Conservation (phyloP, 2,888 invertebrate species). For the Hipparchia semele region DNA sequence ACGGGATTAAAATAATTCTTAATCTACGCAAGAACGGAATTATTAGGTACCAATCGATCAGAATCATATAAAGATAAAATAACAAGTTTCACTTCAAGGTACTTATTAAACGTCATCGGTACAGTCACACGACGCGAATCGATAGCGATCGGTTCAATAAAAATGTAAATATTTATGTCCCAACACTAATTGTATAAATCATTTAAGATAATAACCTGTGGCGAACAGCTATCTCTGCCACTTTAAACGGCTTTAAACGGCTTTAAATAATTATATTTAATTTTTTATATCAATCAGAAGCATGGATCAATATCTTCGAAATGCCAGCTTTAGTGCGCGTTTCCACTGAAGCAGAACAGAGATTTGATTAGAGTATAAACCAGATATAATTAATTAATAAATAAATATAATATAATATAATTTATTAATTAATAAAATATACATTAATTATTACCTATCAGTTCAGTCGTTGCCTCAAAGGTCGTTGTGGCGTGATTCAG, state of each 20-base stretch:
- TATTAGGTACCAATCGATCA: neutral
- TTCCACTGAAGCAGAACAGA: too few relatives aligned
- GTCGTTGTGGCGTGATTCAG: too few relatives aligned
- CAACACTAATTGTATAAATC: slow-evolving; percentile 11
- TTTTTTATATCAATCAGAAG: neutral
- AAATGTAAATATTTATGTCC: slow-evolving; percentile 1
- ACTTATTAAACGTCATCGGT: neutral
- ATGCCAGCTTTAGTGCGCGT: too few relatives aligned
- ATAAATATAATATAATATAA: too few relatives aligned
- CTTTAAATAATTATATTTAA: slow-evolving; percentile 9
- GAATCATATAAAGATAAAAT: neutral
- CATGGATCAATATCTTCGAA: too few relatives aligned
- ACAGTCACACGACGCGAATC: neutral
- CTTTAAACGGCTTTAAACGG: neutral
- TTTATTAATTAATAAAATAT: too few relatives aligned
- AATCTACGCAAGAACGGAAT: too few relatives aligned
- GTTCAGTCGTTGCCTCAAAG: too few relatives aligned
- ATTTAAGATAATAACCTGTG: slow-evolving; percentile 10
- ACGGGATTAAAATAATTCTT: too few relatives aligned
- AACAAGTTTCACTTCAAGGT: slow-evolving; percentile 10
- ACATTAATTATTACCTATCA: too few relatives aligned
- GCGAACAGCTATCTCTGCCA: slow-evolving; percentile 7
- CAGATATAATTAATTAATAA: too few relatives aligned
- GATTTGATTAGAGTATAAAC: too few relatives aligned
- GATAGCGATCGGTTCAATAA: slow-evolving; percentile 8